These are phyloP conservation scores for Diploscapter pachys DNA, from an alignment of 1,140 invertebrate species.

Conservation along the genomic window DNA sequence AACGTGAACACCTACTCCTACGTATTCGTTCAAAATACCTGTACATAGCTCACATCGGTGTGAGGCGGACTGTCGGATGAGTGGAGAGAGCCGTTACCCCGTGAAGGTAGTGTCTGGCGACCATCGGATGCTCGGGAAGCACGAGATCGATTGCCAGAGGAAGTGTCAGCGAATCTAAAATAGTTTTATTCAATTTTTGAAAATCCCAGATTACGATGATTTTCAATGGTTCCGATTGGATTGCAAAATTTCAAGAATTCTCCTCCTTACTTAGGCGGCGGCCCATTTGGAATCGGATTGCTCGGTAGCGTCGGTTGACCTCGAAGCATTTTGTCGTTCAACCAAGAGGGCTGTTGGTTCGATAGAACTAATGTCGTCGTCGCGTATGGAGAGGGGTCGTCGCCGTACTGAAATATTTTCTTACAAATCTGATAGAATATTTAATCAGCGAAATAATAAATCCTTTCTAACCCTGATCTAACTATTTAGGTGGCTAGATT, in stretches of 20 bases:
- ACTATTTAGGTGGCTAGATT: background rate
- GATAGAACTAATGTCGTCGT: conserved; percentile 52
- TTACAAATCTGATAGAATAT: background rate
- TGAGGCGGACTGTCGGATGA: conserved; percentile 49
- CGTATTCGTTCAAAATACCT: conserved; percentile 30
- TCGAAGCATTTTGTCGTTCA: conserved; percentile 37
- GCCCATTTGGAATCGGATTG: conserved; percentile 40
- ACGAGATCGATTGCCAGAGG: conserved; percentile 21
- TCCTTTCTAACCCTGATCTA: background rate
- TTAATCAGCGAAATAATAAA: background rate
- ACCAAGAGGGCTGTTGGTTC: conserved; percentile 39
- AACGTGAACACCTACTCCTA: background rate
- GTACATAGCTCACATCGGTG: conserved; percentile 54
- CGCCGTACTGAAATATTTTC: conserved; percentile 39
- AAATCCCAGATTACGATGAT: too few relatives aligned
- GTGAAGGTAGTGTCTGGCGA: conserved; percentile 3
- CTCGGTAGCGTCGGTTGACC: conserved; percentile 33
- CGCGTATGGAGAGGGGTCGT: conserved; percentile 53
- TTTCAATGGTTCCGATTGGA: too few relatives aligned
- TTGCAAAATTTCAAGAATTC: background rate
- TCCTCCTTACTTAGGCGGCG: conserved; percentile 29
- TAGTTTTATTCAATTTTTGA: background rate
- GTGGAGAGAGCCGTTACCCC: conserved; percentile 11
- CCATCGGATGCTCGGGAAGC: conserved; percentile 22
- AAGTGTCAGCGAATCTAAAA: conserved; percentile 20